phyloP scores from a whole-genome alignment of 2,797 vertebrate species.

The Semotilus atromaculatus region DNA sequence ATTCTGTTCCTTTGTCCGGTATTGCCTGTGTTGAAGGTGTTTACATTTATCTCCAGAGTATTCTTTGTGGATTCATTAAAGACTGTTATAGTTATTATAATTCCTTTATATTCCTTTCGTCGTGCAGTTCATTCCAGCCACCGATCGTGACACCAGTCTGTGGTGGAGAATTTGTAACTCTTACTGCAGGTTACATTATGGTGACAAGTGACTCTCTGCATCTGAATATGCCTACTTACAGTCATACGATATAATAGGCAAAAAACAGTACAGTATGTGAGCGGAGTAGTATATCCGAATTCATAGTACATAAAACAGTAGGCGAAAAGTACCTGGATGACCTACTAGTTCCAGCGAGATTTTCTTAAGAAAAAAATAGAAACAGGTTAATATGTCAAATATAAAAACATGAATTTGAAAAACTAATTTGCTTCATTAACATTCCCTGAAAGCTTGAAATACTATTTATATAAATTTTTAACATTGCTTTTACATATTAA shows the following conservation, averaged over 20 bases:
- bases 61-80: not conserved
- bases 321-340: not conserved
- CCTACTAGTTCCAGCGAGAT: not conserved
- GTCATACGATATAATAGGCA: not conserved
- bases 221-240: not conserved
- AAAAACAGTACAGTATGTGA: not conserved
- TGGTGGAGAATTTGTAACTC: not conserved
- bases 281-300: not conserved
- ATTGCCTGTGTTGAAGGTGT: not conserved
- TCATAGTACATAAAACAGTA: not conserved
- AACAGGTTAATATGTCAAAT: not conserved
- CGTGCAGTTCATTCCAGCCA: not conserved
- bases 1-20: not conserved
- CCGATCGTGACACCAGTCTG: not conserved
- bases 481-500: slow-evolving; percentile 2
- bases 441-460: not conserved
- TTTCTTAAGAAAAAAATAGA: not conserved
- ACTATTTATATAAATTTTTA: not conserved
- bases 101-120: not conserved
- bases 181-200: not conserved
- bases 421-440: not conserved
- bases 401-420: not conserved
- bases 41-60: not conserved
- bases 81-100: not conserved
- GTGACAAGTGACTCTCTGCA: not conserved